Evolutionary conservation across 2,797 vertebrate species (phyloP).

Genomic region (Leptatherina wallacei): DNA sequence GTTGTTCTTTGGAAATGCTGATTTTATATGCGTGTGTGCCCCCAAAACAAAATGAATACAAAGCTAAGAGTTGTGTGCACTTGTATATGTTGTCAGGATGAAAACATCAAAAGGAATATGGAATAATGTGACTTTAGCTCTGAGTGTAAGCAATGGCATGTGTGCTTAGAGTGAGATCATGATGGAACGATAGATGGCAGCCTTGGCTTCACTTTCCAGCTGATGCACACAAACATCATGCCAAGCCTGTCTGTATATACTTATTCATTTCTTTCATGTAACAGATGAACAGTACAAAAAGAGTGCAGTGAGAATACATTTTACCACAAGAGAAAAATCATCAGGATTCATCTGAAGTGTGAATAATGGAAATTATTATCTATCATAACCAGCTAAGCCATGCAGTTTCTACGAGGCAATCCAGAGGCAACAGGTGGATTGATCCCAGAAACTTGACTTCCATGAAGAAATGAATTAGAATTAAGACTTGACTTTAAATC

Average conservation of each 20-base stretch:
- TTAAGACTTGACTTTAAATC: slow-evolving; percentile 36
- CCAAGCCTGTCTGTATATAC: neutral
- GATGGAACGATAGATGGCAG: slow-evolving; percentile 78
- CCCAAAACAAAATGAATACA: neutral
- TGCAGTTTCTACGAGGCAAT: slow-evolving; percentile 16
- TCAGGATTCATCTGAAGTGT: slow-evolving; percentile 26
- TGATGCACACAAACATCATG: slow-evolving; percentile 11
- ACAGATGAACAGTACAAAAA: slow-evolving; percentile 14
- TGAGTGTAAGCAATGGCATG: slow-evolving; percentile 8
- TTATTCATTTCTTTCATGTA: slow-evolving; percentile 14
- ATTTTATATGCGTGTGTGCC: neutral
- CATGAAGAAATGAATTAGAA: slow-evolving; percentile 27
- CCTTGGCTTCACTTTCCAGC: slow-evolving; percentile 68
- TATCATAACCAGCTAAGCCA: slow-evolving; percentile 12
- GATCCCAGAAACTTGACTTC: slow-evolving; percentile 36
- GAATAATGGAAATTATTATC: slow-evolving; percentile 40
- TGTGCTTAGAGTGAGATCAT: slow-evolving; percentile 20
- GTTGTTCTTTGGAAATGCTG: too few species aligned
- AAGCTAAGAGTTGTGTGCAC: neutral
- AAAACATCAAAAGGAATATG: neutral
- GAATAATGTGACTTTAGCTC: neutral
- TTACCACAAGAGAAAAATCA: slow-evolving; percentile 27
- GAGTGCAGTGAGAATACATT: slow-evolving; percentile 11
- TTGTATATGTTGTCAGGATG: neutral
- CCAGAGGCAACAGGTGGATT: slow-evolving; percentile 35